phyloP scores from a whole-genome alignment of 2,888 invertebrate genomes.

The Drosophila diplacantha region DNA sequence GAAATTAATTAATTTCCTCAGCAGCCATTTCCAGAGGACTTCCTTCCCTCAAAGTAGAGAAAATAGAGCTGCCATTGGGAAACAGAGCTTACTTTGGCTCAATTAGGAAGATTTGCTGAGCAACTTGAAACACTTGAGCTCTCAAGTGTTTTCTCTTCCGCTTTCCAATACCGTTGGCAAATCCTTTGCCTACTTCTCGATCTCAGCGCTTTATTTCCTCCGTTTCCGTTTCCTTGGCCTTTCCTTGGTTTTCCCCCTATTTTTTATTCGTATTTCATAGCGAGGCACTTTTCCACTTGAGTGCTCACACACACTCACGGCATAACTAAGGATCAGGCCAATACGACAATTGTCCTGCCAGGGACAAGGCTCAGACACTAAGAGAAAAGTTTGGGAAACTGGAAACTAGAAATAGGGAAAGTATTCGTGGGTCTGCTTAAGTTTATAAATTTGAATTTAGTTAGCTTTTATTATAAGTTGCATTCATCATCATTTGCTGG shows the following conservation, averaged over 20 bases:
- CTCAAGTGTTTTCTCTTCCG: background rate
- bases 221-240: background rate
- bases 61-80: background rate
- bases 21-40: background rate
- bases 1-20: background rate
- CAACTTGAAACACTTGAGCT: background rate
- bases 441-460: background rate
- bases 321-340: constrained; percentile 40
- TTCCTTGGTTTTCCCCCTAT: background rate
- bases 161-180: background rate
- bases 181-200: constrained; percentile 10
- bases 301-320: constrained; percentile 8
- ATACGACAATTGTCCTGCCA: constrained; percentile 34
- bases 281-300: constrained; percentile 35
- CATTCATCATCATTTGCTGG: background rate
- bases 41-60: background rate
- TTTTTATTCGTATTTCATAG: constrained; percentile 6
- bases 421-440: background rate
- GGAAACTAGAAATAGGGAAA: background rate
- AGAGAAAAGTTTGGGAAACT: background rate
- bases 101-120: constrained; percentile 15
- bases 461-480: background rate
- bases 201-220: background rate
- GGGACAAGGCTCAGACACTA: background rate
- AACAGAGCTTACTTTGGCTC: background rate